These are phyloP conservation scores for Perca flavescens DNA, from an alignment of 2,113 vertebrate species.

Conservation along the genomic window DNA sequence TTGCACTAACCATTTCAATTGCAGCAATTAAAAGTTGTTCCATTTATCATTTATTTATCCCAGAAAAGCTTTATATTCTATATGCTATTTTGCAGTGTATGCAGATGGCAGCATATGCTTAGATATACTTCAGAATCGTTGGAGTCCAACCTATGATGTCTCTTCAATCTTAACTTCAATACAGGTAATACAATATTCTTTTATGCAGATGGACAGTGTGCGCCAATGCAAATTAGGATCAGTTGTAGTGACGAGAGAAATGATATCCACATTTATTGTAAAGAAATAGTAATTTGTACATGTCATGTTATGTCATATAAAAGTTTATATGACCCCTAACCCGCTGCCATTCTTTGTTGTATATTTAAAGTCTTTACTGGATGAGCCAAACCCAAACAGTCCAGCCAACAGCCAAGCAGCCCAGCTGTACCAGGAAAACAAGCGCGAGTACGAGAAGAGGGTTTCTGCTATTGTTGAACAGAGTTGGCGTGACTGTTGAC, in stretches of 20 bases:
- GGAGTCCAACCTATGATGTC: constrained; percentile 99
- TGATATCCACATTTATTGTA: background rate
- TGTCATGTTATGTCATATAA: background rate
- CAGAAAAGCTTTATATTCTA: background rate
- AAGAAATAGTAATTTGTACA: background rate
- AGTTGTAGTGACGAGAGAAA: background rate
- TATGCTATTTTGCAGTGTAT: constrained; percentile 87
- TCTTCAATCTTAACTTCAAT: constrained; percentile 99
- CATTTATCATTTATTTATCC: background rate
- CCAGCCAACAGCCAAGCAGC: constrained; percentile 99
- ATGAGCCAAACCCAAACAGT: constrained; percentile 98
- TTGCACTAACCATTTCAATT: background rate
- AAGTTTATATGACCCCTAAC: constrained; percentile 15
- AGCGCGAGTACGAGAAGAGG: constrained; percentile 98
- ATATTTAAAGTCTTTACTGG: constrained; percentile 92
- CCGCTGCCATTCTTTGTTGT: constrained; percentile 31
- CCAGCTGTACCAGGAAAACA: constrained; percentile 99
- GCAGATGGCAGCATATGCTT: constrained; percentile 99
- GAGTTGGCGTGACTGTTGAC: constrained; percentile 99
- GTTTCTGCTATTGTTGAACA: constrained; percentile 99
- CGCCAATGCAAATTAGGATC: background rate
- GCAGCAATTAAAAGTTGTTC: background rate
- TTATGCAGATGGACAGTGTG: background rate
- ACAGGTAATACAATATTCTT: constrained; percentile 86
- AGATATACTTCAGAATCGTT: constrained; percentile 99